phyloP scores from a whole-genome alignment of 2,797 vertebrate genomes.

The Oryzias dopingdopingensis region DNA sequence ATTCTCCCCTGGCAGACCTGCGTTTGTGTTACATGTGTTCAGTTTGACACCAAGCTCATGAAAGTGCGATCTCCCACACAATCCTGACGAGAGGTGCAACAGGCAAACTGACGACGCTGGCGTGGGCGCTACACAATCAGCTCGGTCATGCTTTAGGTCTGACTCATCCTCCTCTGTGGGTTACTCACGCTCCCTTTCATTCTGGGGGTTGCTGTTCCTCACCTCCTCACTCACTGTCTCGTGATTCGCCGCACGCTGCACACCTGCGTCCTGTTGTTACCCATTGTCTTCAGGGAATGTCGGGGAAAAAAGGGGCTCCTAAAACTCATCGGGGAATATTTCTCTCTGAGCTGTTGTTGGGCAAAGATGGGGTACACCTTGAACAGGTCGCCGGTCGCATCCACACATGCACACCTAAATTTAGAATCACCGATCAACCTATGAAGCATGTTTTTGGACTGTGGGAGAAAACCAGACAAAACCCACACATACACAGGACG shows the following conservation, averaged over 20 bases:
- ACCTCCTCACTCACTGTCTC: slow-evolving; percentile 23
- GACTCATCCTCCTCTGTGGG: slow-evolving; percentile 22
- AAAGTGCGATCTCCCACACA: neutral
- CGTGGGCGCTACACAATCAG: slow-evolving; percentile 7
- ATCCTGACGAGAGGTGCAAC: neutral
- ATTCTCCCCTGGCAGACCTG: too few species aligned
- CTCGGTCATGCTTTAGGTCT: slow-evolving; percentile 7
- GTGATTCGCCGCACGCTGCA: slow-evolving; percentile 28
- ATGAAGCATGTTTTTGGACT: too few species aligned
- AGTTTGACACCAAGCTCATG: neutral
- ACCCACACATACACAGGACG: too few species aligned
- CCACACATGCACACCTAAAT: too few species aligned
- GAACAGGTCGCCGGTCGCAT: too few species aligned
- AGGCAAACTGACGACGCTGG: slow-evolving; percentile 16
- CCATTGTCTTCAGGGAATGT: slow-evolving; percentile 12
- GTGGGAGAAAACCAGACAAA: too few species aligned
- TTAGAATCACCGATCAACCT: too few species aligned
- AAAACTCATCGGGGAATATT: neutral
- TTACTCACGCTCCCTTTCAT: slow-evolving; percentile 19
- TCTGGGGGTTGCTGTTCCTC: slow-evolving; percentile 18
- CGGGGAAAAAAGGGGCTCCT: neutral
- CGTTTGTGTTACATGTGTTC: neutral
- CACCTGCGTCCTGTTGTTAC: slow-evolving; percentile 36
- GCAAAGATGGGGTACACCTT: neutral
- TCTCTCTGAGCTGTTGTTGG: neutral